phyloP scores from a whole-genome alignment of 1,140 invertebrate genomes.

The Bradynema listronoti region DNA sequence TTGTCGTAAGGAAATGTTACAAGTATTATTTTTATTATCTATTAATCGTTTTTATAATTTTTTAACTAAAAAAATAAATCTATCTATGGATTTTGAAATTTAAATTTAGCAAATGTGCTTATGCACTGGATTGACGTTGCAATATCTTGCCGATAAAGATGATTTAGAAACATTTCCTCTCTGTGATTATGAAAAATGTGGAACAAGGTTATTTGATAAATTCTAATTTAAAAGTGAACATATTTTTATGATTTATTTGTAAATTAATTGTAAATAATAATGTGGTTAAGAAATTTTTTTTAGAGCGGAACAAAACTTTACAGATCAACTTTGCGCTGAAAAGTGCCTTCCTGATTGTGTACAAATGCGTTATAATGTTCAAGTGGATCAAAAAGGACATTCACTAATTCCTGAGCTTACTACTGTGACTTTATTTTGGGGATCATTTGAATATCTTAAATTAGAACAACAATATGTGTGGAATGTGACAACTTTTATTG shows the following conservation, averaged over 20 bases:
- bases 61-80: conserved; percentile 7
- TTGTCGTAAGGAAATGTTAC: conserved; percentile 53
- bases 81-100: background rate
- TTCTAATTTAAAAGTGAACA: background rate
- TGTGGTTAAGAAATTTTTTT: background rate
- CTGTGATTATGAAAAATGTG: conserved; percentile 51
- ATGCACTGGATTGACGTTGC: conserved; percentile 45
- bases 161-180: conserved; percentile 44
- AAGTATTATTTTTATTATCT: conserved; percentile 15
- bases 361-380: conserved; percentile 43
- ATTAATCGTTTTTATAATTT: too few species aligned
- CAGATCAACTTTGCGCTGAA: conserved; percentile 38
- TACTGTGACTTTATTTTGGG: conserved; percentile 22
- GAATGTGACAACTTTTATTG: conserved; percentile 22
- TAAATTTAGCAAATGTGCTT: conserved; percentile 43
- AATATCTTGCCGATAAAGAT: conserved; percentile 33
- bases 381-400: conserved; percentile 7
- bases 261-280: background rate
- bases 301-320: conserved; percentile 32
- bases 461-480: conserved; percentile 33
- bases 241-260: background rate
- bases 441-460: conserved; percentile 31
- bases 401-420: conserved; percentile 24
- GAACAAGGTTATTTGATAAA: conserved; percentile 37
- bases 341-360: conserved; percentile 46